Conservation (phyloP, 2,888 invertebrate species). For the Teleogryllus oceanicus region DNA sequence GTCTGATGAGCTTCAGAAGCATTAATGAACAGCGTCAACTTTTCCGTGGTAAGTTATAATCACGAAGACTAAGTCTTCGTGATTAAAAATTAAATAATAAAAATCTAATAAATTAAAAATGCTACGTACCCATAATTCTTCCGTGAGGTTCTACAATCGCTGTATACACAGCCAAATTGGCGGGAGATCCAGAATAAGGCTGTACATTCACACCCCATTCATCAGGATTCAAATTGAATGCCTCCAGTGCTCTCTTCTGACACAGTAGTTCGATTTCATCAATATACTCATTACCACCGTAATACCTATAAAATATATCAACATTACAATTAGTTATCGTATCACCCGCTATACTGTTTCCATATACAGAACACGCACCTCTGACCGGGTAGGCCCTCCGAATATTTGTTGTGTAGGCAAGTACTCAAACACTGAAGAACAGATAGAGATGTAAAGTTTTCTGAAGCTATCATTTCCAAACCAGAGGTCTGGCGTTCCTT, state of each 20-base stretch:
- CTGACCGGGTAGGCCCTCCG: conserved; percentile 87
- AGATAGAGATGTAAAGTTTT: conserved; percentile 88
- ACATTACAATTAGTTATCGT: background rate
- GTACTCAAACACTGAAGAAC: conserved; percentile 89
- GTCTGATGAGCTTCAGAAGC: no score
- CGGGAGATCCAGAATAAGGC: conserved; percentile 93
- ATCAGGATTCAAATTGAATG: conserved; percentile 74
- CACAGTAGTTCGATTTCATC: conserved; percentile 89
- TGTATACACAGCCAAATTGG: conserved; percentile 95
- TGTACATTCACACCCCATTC: conserved; percentile 98
- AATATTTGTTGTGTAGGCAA: conserved; percentile 92
- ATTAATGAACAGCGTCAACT: no score
- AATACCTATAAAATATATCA: conserved; percentile 65
- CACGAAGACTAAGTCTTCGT: no score
- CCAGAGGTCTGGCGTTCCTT: conserved; percentile 79
- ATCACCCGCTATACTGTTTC: background rate
- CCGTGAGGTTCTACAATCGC: conserved; percentile 87
- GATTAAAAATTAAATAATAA: no score
- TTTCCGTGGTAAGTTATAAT: no score
- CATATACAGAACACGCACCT: conserved; percentile 56
- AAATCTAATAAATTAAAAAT: background rate
- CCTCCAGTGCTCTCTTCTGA: conserved; percentile 80
- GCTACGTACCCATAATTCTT: conserved; percentile 73
- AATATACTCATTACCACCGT: conserved; percentile 94
- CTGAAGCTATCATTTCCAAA: conserved; percentile 95